Evolutionary conservation across 1,140 invertebrate species (phyloP).

Genomic region (Harlomillsia oculata): DNA sequence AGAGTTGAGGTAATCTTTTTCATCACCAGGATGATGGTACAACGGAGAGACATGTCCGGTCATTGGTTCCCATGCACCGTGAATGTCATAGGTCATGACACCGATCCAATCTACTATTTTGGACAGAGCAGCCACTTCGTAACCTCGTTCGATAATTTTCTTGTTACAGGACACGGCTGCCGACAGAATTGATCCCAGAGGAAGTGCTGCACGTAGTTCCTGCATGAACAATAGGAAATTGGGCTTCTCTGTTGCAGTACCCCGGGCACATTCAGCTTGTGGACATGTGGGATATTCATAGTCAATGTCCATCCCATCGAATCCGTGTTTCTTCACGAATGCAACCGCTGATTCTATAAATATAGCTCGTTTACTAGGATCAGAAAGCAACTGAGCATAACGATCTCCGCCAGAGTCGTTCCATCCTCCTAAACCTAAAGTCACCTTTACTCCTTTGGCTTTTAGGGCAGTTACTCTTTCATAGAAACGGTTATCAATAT

Average conservation of each 20-base stretch:
- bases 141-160: conserved; percentile 69
- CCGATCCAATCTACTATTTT: conserved; percentile 77
- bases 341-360: conserved; percentile 41
- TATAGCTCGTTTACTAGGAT: conserved; percentile 36
- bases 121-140: conserved; percentile 60
- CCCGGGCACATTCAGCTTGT: conserved; percentile 54
- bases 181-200: conserved; percentile 47
- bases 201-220: conserved; percentile 64
- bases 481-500: conserved; percentile 56
- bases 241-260: conserved; percentile 48
- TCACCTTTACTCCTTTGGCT: conserved; percentile 53
- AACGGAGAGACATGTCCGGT: conserved; percentile 79
- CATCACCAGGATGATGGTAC: conserved; percentile 53
- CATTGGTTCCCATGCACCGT: conserved; percentile 77
- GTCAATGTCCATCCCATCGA: conserved; percentile 45
- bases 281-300: conserved; percentile 56
- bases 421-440: conserved; percentile 46
- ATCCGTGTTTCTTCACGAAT: conserved; percentile 41
- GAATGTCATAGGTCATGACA: conserved; percentile 83
- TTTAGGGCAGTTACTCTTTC: conserved; percentile 67
- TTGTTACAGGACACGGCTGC: conserved; percentile 79
- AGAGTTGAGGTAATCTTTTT: conserved; percentile 41
- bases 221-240: conserved; percentile 58
- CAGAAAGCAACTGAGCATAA: conserved; percentile 43
- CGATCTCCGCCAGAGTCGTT: conserved; percentile 43